Conservation (phyloP, 2,113 vertebrate genomes). For the Cheilinus undulatus region DNA sequence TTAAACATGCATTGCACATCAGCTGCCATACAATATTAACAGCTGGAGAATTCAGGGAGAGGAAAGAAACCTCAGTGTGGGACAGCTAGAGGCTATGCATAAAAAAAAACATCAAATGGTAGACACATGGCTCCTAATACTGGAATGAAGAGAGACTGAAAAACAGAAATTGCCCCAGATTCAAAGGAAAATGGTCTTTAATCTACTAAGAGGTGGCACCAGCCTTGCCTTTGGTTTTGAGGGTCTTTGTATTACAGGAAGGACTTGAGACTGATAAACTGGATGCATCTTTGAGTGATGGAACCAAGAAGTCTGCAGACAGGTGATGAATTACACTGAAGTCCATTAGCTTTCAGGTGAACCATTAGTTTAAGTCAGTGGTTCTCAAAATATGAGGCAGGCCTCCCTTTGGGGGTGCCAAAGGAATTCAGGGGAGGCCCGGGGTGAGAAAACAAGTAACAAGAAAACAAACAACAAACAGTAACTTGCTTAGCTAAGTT, state of each 20-base stretch:
- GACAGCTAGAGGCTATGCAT: not conserved
- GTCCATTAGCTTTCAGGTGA: no score
- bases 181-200: not conserved
- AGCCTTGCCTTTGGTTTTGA: not conserved
- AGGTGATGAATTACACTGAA: not conserved
- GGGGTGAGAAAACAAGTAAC: no score
- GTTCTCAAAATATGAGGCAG: no score
- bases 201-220: not conserved
- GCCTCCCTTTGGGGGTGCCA: no score
- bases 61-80: constrained; percentile 16
- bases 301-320: not conserved
- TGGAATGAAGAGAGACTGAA: not conserved
- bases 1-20: constrained; percentile 67
- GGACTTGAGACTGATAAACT: not conserved
- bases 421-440: no score
- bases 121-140: not conserved
- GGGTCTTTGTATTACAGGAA: not conserved
- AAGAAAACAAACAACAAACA: no score
- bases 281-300: not conserved
- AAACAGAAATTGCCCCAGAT: not conserved
- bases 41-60: constrained; percentile 2
- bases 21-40: constrained; percentile 76
- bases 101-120: not conserved
- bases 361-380: no score
- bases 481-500: no score